phyloP scores from a whole-genome alignment of 2,113 vertebrate genomes.

The Egretta garzetta region DNA sequence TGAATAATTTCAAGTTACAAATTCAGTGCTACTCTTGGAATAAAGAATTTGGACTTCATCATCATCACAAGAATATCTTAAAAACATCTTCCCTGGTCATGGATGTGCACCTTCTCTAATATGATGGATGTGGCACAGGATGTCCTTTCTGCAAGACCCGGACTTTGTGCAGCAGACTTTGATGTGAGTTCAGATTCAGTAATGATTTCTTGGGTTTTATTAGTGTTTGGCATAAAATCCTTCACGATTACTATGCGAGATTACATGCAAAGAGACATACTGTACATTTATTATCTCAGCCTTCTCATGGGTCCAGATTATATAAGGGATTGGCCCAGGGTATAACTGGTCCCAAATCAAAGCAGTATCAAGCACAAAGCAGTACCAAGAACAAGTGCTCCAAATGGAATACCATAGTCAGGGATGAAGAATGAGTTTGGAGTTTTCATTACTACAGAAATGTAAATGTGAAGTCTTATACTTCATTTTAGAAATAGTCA shows the following conservation, averaged over 20 bases:
- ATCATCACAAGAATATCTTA: neutral
- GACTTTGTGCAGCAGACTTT: neutral
- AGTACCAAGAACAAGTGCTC: neutral
- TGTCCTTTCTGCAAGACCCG: neutral
- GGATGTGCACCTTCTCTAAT: neutral
- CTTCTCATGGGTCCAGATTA: neutral
- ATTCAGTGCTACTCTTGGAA: neutral
- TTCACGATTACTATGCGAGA: neutral
- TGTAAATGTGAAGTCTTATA: neutral
- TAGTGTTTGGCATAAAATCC: neutral
- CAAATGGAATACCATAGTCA: neutral
- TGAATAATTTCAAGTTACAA: neutral
- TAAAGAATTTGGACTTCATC: neutral
- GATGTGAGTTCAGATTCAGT: neutral
- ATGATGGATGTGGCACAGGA: neutral
- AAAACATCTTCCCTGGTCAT: neutral
- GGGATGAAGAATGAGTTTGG: neutral
- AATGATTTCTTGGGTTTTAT: neutral
- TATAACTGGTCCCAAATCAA: neutral
- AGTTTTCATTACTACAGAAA: neutral
- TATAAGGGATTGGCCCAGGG: neutral
- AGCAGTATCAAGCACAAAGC: neutral
- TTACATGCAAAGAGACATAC: neutral
- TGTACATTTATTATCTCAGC: neutral
- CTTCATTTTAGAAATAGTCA: neutral